These are phyloP conservation scores for Syngnathoides biaculeatus DNA, from an alignment of 2,113 vertebrate genomes.

Conservation along the genomic window DNA sequence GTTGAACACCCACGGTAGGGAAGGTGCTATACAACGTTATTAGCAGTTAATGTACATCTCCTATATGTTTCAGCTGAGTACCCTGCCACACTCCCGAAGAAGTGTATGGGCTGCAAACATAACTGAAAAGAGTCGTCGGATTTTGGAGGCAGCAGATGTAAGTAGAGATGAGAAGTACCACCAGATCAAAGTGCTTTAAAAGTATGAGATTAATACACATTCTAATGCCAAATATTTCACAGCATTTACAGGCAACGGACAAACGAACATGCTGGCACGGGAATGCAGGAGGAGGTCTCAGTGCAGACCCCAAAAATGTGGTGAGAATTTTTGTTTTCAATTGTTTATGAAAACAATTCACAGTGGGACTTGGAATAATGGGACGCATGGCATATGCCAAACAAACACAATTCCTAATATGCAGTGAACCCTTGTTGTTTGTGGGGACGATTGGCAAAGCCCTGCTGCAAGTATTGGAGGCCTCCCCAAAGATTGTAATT, in stretches of 20 bases:
- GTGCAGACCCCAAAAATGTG: constrained; percentile 91
- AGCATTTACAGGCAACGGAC: constrained; percentile 77
- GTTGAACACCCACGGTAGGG: neutral
- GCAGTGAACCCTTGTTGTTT: too few species aligned
- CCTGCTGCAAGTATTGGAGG: neutral
- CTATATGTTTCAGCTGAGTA: constrained; percentile 43
- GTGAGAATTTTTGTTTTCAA: constrained; percentile 68
- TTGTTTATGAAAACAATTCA: neutral
- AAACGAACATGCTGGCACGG: constrained; percentile 94
- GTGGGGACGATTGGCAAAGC: too few species aligned
- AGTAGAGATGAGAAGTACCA: constrained; percentile 10
- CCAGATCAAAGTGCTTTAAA: neutral
- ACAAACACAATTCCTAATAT: neutral
- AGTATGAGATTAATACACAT: neutral
- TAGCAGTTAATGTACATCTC: neutral
- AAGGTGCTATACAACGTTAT: neutral
- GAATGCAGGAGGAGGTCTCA: constrained; percentile 86
- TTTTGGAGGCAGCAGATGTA: constrained; percentile 79
- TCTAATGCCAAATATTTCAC: constrained; percentile 13
- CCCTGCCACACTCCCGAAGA: constrained; percentile 52
- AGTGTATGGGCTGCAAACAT: constrained; percentile 68
- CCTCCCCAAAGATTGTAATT: too few species aligned
- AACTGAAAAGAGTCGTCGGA: constrained; percentile 59
- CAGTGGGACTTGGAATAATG: neutral
- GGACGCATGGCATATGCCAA: neutral